phyloP scores from a whole-genome alignment of 1,140 invertebrate species.

The Pemphigus obesinymphae region DNA sequence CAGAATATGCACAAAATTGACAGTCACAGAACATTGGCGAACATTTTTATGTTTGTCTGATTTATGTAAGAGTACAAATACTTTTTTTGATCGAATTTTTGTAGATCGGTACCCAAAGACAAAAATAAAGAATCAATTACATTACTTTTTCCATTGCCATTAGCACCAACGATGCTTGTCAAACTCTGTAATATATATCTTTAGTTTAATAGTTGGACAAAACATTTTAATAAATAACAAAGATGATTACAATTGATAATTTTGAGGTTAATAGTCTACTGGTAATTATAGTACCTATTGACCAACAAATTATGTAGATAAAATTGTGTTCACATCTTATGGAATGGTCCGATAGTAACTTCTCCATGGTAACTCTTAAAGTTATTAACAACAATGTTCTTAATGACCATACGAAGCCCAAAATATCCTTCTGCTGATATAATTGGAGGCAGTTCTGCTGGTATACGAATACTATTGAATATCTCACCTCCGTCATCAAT shows the following conservation, averaged over 20 bases:
- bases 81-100: constrained; percentile 94
- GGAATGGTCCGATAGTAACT: constrained; percentile 74
- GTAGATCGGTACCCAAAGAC: constrained; percentile 95
- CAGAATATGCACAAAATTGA: constrained; percentile 86
- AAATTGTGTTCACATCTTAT: constrained; percentile 58
- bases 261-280: not conserved
- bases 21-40: constrained; percentile 76
- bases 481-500: constrained; percentile 55
- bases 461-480: constrained; percentile 81
- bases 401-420: constrained; percentile 82
- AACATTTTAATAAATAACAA: not conserved
- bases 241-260: not conserved
- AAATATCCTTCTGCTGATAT: constrained; percentile 60
- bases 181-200: constrained; percentile 68
- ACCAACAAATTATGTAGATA: too few species aligned
- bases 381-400: constrained; percentile 85
- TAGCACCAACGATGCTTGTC: constrained; percentile 94
- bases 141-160: constrained; percentile 99
- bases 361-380: constrained; percentile 96
- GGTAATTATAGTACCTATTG: too few species aligned
- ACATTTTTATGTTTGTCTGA: constrained; percentile 78
- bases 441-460: constrained; percentile 70
- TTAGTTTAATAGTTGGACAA: not conserved
- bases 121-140: constrained; percentile 99
- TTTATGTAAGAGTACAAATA: constrained; percentile 90